Evolutionary conservation across 2,113 vertebrate species (phyloP), one percentile per base, ranked within the genome.

Genomic region (Sinocyclocheilus grahami): DNA sequence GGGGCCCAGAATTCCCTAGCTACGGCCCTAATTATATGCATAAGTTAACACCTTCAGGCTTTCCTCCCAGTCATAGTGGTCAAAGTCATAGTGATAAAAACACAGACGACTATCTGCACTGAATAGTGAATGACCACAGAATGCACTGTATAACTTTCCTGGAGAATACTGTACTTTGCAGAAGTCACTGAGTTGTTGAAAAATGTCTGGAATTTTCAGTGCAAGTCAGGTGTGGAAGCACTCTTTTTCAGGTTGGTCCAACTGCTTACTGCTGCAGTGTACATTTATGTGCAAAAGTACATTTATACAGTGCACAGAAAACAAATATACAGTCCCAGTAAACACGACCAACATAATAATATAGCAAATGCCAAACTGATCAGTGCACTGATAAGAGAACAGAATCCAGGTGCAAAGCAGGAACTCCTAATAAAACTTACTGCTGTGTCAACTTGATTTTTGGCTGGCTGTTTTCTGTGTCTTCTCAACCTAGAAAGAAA

Each of bases 401-500:
- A 39, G 33, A 42, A 80, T 62, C 55, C 78, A 24, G 55, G 53
- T 60, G 16, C 53, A n/a, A 62, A 79, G 20, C 78, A 79, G 30
- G 18, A 37, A 62, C 78, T 62, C 12, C 2, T n/a, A 39, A 3
- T 71, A 37, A 48, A 51, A 76, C 24, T 10, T 55, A 12, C 76
- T 79, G 55, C 55, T 12, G 42, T 83, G 27, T 69, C 62, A 69
- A 37, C 37, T 72, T 55, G 69, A 60, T 24, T 74, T 83, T 20
- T 84, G 51, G 86, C 72, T 88, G 53, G 92, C 88, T 7, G 78
- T 63, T 77, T 18, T 22, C 53, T 90, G 87, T 4, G 81, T 90
- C 84, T 91, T 92, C 74, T 91, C 85, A 58, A 55, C 8, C 89
- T 89, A 79, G 30, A 53, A 22, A 51, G 42, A 69, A 46, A 76